Conservation (phyloP, 1,140 invertebrate genomes). For the Drosophila kanapiae region DNA sequence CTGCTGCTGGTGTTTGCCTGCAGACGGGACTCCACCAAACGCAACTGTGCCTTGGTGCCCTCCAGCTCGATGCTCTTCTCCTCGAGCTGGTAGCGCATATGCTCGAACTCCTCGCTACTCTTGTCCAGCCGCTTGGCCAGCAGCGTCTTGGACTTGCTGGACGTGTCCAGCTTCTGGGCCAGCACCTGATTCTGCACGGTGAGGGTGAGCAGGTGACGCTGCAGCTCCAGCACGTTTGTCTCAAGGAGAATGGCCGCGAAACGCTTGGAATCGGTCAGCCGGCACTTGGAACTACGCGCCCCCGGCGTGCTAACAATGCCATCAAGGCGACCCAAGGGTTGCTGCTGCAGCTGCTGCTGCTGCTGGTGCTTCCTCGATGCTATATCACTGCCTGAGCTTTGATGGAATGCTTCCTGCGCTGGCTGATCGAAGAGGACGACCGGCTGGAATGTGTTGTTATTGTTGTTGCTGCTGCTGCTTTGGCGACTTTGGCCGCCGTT, state of each 20-base stretch:
- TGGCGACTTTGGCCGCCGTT: slow-evolving; percentile 70
- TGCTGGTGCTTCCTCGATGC: slow-evolving; percentile 43
- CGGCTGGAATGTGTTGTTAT: slow-evolving; percentile 80
- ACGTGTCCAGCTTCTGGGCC: slow-evolving; percentile 89
- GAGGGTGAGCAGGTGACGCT: slow-evolving; percentile 92
- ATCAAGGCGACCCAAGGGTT: slow-evolving; percentile 86
- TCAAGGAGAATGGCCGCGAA: slow-evolving; percentile 93
- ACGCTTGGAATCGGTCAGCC: slow-evolving; percentile 89
- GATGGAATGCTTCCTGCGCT: slow-evolving; percentile 80
- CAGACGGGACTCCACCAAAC: slow-evolving; percentile 88
- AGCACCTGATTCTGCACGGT: slow-evolving; percentile 94
- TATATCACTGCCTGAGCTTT: slow-evolving; percentile 83
- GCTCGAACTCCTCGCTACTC: slow-evolving; percentile 91
- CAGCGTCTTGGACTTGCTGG: slow-evolving; percentile 88
- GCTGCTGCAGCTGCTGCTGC: slow-evolving; percentile 42
- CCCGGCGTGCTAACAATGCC: slow-evolving; percentile 86
- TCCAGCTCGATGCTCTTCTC: slow-evolving; percentile 93
- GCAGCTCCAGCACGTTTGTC: slow-evolving; percentile 92
- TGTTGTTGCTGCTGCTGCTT: slow-evolving; percentile 39
- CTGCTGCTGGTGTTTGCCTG: slow-evolving; percentile 57
- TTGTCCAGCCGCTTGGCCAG: slow-evolving; percentile 90
- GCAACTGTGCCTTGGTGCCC: slow-evolving; percentile 90
- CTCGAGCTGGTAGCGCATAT: slow-evolving; percentile 93
- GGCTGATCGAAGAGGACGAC: slow-evolving; percentile 74
- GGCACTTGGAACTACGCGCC: slow-evolving; percentile 86